Conservation (phyloP, 2,113 vertebrate genomes). For the Pelusios castaneus region DNA sequence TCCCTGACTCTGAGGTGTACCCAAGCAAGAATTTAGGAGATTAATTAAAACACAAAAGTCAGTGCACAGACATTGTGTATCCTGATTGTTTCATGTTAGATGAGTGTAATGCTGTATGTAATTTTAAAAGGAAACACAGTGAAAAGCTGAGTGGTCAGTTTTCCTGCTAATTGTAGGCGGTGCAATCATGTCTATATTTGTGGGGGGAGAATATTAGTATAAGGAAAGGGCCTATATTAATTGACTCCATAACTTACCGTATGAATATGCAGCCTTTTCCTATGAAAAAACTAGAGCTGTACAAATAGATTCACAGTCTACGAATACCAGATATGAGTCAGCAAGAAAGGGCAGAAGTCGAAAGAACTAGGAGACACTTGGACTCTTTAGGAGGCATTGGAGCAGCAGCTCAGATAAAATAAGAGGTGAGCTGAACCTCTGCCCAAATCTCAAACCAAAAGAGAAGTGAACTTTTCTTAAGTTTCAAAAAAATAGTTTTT, state of each 20-base stretch:
- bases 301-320: conserved; percentile 59
- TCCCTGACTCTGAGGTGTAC: conserved; percentile 8
- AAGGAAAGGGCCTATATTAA: neutral
- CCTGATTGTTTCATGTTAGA: neutral
- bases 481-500: conserved; percentile 46
- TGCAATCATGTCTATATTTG: neutral
- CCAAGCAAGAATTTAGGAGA: conserved; percentile 26
- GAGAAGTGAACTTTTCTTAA: conserved; percentile 53
- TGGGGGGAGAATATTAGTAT: neutral
- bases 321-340: conserved; percentile 11
- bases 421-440: conserved; percentile 24
- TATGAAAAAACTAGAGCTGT: conserved; percentile 57
- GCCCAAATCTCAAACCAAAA: conserved; percentile 41
- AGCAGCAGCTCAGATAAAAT: conserved; percentile 44
- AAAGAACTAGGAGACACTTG: conserved; percentile 33
- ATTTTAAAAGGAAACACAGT: neutral
- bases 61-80: neutral
- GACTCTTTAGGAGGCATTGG: neutral
- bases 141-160: neutral
- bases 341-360: conserved; percentile 46
- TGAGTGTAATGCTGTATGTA: neutral
- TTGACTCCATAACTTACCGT: conserved; percentile 16
- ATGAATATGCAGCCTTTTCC: conserved; percentile 28
- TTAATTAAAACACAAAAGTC: neutral
- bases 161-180: neutral